Percentiles rank a stretch among this genome's conserved stretches.
Evolutionary conservation across 2,113 vertebrate genomes (phyloP).

Genomic region (Gavia stellata): DNA sequence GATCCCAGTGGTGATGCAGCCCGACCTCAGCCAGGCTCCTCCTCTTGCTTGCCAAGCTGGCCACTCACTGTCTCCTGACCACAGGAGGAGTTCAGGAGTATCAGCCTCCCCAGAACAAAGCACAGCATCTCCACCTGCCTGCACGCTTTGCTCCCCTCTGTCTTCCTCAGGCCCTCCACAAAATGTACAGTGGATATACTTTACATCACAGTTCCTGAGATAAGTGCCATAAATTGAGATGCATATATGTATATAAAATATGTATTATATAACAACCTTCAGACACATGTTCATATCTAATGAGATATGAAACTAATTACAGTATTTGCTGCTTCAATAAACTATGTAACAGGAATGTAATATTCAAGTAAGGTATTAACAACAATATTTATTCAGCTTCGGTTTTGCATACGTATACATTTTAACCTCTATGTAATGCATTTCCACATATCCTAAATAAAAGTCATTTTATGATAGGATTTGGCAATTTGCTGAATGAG

Average conservation of each 20-base stretch:
- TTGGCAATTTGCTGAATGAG: not conserved
- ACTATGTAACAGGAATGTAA: not conserved
- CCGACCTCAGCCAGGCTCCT: not conserved
- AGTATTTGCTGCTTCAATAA: not conserved
- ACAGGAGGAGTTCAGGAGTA: not conserved
- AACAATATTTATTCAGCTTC: not conserved
- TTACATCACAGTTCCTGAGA: not conserved
- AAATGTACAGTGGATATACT: not conserved
- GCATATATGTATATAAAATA: not conserved
- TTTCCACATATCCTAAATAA: not conserved
- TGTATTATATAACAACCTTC: not conserved
- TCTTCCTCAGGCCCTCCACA: not conserved
- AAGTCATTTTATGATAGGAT: not conserved
- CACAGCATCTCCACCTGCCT: not conserved
- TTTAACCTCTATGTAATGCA: not conserved
- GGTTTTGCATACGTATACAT: not conserved
- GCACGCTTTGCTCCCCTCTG: not conserved
- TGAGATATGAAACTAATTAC: not conserved
- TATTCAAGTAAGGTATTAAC: not conserved
- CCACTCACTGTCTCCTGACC: not conserved
- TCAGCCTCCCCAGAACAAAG: not conserved
- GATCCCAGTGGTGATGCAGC: not conserved
- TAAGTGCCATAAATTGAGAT: not conserved
- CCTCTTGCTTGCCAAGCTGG: not conserved
- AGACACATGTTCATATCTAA: not conserved